Conservation (phyloP, 1,140 invertebrate species). For the Cydia pomonella region DNA sequence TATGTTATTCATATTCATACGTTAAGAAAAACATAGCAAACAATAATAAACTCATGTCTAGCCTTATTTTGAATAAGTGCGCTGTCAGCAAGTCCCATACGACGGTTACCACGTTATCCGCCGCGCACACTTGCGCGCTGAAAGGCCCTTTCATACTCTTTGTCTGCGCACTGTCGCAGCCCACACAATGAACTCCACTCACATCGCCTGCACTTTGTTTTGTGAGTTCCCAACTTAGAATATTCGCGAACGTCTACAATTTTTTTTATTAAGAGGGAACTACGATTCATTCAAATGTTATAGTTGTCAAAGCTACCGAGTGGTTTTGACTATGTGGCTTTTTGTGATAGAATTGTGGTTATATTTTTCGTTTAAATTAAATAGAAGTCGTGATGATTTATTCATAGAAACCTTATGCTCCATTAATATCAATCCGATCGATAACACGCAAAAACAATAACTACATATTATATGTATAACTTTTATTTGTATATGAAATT, state of each 20-base stretch:
- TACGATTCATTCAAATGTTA: not conserved
- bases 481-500: no score
- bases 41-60: no score
- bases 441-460: no score
- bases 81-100: not conserved
- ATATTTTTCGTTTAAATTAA: no score
- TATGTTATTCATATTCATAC: no score
- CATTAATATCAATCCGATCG: no score
- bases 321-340: no score
- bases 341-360: no score
- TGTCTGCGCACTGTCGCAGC: slow-evolving; percentile 7
- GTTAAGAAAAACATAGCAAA: no score
- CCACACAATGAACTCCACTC: not conserved
- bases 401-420: no score
- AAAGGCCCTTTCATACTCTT: slow-evolving; percentile 7
- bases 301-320: not conserved
- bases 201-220: slow-evolving; percentile 16
- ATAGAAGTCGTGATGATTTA: no score
- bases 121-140: not conserved
- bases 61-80: not conserved
- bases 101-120: not conserved
- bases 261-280: slow-evolving; percentile 6
- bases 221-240: slow-evolving; percentile 1
- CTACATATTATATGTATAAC: no score
- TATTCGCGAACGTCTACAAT: slow-evolving; percentile 11